Conservation (phyloP, 2,888 invertebrate species). For the Nomada ferruginata region DNA sequence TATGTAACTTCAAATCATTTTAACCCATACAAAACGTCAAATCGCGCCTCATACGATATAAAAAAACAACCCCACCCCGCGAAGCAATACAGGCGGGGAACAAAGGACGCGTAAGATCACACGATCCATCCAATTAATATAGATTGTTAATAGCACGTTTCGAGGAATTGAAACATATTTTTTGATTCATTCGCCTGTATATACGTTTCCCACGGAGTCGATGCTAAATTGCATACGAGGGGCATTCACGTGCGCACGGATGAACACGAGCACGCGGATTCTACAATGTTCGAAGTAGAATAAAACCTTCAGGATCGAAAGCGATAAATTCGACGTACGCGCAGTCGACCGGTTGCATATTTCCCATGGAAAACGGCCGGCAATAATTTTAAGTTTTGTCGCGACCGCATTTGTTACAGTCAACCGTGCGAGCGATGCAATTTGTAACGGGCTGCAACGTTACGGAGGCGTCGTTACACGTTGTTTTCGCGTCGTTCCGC, state of each 20-base stretch:
- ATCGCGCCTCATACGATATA: not conserved
- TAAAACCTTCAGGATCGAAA: conserved; percentile 45
- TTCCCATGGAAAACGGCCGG: conserved; percentile 27
- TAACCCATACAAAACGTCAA: not conserved
- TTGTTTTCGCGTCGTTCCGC: conserved; percentile 44
- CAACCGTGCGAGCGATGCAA: conserved; percentile 45
- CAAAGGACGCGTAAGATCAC: not conserved
- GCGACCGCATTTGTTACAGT: conserved; percentile 51
- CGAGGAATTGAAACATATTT: conserved; percentile 15
- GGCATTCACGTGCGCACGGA: not conserved
- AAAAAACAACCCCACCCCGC: not conserved
- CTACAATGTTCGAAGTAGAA: not conserved
- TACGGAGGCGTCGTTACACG: conserved; percentile 39
- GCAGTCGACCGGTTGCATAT: conserved; percentile 29
- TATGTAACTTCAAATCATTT: too few species aligned
- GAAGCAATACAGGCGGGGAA: not conserved
- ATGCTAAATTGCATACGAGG: conserved; percentile 27
- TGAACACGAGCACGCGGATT: not conserved
- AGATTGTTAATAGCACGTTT: not conserved
- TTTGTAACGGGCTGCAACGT: conserved; percentile 52
- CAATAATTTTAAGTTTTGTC: conserved; percentile 62
- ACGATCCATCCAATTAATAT: not conserved
- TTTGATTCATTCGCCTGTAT: not conserved
- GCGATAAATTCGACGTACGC: conserved; percentile 43
- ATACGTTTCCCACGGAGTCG: not conserved